phyloP scores from a whole-genome alignment of 2,797 vertebrate genomes.

The Telmatherina bonti region DNA sequence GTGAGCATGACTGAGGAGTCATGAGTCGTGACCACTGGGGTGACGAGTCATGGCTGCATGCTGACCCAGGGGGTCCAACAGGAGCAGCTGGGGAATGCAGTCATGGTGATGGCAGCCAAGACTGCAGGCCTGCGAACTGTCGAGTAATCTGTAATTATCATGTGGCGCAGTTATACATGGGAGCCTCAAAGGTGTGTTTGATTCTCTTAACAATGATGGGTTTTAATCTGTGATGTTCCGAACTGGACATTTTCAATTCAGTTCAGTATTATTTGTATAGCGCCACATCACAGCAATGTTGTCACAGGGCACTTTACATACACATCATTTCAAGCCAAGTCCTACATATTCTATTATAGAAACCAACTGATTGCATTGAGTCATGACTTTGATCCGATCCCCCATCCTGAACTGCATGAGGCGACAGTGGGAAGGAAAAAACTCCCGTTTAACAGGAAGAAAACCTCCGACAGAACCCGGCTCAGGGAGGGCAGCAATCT shows the following conservation, averaged over 20 bases:
- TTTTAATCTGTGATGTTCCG: background rate
- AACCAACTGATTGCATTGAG: no score
- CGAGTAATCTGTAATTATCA: constrained; percentile 54
- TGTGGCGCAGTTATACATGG: constrained; percentile 14
- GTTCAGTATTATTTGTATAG: no score
- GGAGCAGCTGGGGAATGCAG: constrained; percentile 59
- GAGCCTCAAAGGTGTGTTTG: background rate
- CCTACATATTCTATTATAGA: no score
- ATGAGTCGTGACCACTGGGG: constrained; percentile 38
- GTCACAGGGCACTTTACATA: no score
- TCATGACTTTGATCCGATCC: no score
- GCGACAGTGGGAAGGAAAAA: no score
- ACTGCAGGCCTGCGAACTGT: constrained; percentile 19
- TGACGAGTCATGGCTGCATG: constrained; percentile 34
- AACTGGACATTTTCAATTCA: background rate
- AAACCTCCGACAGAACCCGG: no score
- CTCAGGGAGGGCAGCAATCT: no score
- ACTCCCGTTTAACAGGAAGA: no score
- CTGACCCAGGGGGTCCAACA: constrained; percentile 53
- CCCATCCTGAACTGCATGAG: no score
- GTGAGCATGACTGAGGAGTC: constrained; percentile 79
- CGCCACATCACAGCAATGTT: no score
- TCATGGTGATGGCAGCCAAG: constrained; percentile 29
- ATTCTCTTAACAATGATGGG: background rate
- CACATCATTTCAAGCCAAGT: no score